These are phyloP conservation scores for Pedionomus torquatus DNA, from an alignment of 2,113 vertebrate genomes.

Conservation along the genomic window DNA sequence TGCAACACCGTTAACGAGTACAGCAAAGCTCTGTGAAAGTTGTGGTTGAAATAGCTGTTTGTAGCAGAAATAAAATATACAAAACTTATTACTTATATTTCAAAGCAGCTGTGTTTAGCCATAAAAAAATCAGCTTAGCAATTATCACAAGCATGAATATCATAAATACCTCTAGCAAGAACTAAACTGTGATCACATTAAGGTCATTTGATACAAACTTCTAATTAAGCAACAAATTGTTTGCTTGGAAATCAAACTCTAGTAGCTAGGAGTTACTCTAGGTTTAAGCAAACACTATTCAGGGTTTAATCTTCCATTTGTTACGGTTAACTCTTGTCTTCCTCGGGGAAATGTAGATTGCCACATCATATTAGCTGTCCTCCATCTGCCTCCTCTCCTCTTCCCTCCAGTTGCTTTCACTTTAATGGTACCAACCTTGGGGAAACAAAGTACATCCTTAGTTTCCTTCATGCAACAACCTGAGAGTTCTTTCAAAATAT, in stretches of 20 bases:
- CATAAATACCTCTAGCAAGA: conserved; percentile 37
- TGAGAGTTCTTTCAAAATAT: conserved; percentile 1
- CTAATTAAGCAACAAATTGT: conserved; percentile 30
- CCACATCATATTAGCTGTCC: neutral
- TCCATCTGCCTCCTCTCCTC: neutral
- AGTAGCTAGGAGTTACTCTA: conserved; percentile 24
- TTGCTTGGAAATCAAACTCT: conserved; percentile 53
- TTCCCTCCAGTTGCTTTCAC: neutral
- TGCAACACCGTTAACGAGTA: conserved; percentile 52
- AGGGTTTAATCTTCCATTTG: conserved; percentile 24
- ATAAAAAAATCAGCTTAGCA: conserved; percentile 51
- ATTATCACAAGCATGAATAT: conserved; percentile 39
- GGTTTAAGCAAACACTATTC: neutral
- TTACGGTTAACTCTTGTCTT: conserved; percentile 20
- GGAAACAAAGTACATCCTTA: neutral
- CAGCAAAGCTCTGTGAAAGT: conserved; percentile 35
- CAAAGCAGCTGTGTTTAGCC: conserved; percentile 37
- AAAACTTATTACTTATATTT: neutral
- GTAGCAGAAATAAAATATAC: neutral
- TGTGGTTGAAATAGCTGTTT: conserved; percentile 7
- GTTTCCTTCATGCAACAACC: neutral
- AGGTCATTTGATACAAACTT: conserved; percentile 43
- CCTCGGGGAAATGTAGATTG: neutral
- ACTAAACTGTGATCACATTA: conserved; percentile 27
- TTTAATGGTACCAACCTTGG: neutral